Evolutionary conservation across 2,888 invertebrate species (phyloP).

Genomic region (Deilephila elpenor): DNA sequence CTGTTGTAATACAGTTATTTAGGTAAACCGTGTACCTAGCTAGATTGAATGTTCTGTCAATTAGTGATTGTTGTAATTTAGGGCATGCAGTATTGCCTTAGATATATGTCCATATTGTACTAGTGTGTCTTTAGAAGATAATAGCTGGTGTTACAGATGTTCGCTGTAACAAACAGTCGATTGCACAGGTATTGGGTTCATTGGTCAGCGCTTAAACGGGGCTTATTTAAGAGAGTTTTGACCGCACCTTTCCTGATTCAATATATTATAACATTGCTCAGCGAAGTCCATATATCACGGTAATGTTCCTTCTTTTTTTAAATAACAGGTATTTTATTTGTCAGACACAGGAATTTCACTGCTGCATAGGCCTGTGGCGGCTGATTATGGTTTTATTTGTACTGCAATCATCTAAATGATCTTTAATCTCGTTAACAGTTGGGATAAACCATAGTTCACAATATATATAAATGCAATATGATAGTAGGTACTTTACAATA

Average conservation of each 20-base stretch:
- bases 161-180: background rate
- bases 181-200: constrained; percentile 12
- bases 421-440: too few relatives aligned
- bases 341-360: too few relatives aligned
- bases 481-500: background rate
- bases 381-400: too few relatives aligned
- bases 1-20: background rate
- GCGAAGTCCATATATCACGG: background rate
- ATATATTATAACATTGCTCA: background rate
- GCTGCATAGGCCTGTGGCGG: too few relatives aligned
- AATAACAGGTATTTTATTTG: too few relatives aligned
- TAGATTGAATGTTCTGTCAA: background rate
- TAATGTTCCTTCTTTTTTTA: too few relatives aligned
- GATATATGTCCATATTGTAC: background rate
- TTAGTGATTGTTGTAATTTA: background rate
- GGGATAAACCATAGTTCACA: too few relatives aligned
- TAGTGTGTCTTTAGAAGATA: background rate
- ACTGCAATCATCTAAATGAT: too few relatives aligned
- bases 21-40: background rate
- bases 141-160: constrained; percentile 10
- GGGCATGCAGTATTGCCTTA: background rate
- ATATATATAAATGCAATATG: too few relatives aligned
- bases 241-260: background rate
- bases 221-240: background rate
- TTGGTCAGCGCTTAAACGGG: constrained; percentile 13